Percentiles rank a stretch among this genome's conserved stretches.
These are phyloP conservation scores for Musca vetustissima DNA, from an alignment of 1,140 invertebrate species.

Conservation along the genomic window DNA sequence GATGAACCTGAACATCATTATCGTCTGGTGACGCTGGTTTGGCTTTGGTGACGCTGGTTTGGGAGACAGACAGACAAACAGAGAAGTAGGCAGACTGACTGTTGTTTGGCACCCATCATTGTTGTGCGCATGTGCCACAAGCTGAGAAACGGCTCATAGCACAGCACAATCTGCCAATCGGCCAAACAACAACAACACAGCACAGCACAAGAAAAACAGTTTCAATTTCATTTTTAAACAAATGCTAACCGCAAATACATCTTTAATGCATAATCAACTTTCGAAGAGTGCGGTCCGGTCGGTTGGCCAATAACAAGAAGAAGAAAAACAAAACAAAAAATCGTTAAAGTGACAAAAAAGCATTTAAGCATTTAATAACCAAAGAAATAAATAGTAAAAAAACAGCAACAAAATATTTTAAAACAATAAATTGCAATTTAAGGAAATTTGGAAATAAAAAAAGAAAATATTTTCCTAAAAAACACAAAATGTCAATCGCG, in stretches of 20 bases:
- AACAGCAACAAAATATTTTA: conserved; percentile 7
- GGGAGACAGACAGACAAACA: neutral
- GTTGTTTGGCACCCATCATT: neutral
- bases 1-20: neutral
- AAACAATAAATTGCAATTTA: neutral
- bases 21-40: too few species aligned
- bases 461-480: conserved; percentile 15
- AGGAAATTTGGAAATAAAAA: conserved; percentile 1
- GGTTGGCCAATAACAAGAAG: conserved; percentile 24
- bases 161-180: neutral
- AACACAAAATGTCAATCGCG: conserved; percentile 10
- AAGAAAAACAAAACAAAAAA: conserved; percentile 16
- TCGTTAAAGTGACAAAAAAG: conserved; percentile 1
- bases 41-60: neutral
- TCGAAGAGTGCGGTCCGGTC: conserved; percentile 42
- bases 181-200: neutral
- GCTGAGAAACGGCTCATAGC: conserved; percentile 13
- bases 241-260: conserved; percentile 41
- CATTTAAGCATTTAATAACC: neutral
- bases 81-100: too few species aligned
- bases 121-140: conserved; percentile 6
- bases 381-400: conserved; percentile 28
- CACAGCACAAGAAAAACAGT: conserved; percentile 35
- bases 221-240: conserved; percentile 55
- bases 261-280: conserved; percentile 52